Percentiles rank a stretch among this genome's conserved stretches.
These are phyloP conservation scores for Lithobates pipiens DNA, from an alignment of 2,797 vertebrate genomes.

Conservation along the genomic window DNA sequence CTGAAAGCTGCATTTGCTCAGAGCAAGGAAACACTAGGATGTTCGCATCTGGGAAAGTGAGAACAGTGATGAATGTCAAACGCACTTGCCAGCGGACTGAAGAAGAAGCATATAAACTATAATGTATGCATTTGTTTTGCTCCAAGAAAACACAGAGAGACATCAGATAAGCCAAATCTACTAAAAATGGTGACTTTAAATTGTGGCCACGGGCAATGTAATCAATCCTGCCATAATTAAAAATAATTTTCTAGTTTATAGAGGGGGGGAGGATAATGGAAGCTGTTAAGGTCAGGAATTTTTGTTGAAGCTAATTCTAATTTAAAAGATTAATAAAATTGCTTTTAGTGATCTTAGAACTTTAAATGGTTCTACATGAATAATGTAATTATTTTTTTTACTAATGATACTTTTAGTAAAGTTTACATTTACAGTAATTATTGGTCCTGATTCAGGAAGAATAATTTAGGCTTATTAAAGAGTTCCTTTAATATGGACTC, in stretches of 20 bases:
- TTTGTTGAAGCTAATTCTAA: constrained; percentile 30
- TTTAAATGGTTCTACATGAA: constrained; percentile 37
- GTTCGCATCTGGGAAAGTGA: constrained; percentile 31
- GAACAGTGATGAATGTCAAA: constrained; percentile 23
- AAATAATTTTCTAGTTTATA: constrained; percentile 36
- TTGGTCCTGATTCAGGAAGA: background rate
- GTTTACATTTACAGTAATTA: constrained; percentile 21
- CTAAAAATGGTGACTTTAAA: constrained; percentile 37
- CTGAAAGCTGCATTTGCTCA: constrained; percentile 13
- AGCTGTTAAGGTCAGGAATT: constrained; percentile 26
- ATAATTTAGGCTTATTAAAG: background rate
- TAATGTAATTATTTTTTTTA: constrained; percentile 18
- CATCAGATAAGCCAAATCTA: background rate
- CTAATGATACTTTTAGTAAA: constrained; percentile 33
- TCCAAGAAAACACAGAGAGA: background rate
- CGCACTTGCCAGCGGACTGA: background rate
- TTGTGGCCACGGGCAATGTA: constrained; percentile 19
- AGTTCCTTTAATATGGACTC: no score
- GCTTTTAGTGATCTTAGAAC: constrained; percentile 55
- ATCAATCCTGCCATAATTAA: constrained; percentile 47
- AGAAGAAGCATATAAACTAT: background rate
- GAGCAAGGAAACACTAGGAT: background rate
- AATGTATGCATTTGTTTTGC: constrained; percentile 43
- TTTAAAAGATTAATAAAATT: constrained; percentile 60
- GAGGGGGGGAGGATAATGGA: constrained; percentile 27